Evolutionary conservation across 2,113 vertebrate genomes (phyloP).

Genomic region (Brachypteracias leptosomus): DNA sequence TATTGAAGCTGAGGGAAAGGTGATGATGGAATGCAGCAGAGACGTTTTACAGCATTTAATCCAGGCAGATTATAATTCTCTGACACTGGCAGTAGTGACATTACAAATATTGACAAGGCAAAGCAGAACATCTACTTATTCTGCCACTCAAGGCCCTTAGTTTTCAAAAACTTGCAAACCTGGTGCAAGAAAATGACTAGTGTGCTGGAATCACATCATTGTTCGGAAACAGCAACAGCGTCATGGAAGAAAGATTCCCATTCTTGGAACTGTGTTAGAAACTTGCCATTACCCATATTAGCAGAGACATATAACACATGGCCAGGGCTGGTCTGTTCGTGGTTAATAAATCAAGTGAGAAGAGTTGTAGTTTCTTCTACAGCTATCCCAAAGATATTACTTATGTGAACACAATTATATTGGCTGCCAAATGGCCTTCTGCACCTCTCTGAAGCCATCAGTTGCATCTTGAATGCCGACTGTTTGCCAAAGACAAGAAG

Average conservation of each 20-base stretch:
- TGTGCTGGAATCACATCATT: not conserved
- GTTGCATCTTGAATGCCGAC: not conserved
- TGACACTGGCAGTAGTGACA: not conserved
- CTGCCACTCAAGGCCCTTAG: not conserved
- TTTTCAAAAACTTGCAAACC: not conserved
- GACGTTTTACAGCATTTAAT: not conserved
- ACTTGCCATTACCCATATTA: not conserved
- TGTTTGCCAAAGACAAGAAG: not conserved
- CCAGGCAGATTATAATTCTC: not conserved
- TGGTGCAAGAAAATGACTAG: not conserved
- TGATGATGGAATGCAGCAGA: not conserved
- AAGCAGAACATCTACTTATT: not conserved
- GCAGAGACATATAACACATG: not conserved
- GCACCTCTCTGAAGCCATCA: not conserved
- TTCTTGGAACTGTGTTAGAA: not conserved
- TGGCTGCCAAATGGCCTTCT: not conserved
- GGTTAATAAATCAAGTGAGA: not conserved
- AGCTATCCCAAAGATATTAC: not conserved
- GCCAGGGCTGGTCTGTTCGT: not conserved
- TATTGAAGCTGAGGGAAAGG: not conserved
- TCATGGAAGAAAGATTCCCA: not conserved
- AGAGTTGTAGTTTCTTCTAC: not conserved
- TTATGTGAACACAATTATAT: not conserved
- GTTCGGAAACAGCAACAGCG: not conserved
- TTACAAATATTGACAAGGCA: not conserved